Base-by-base conservation (phyloP, 2,797 vertebrate genomes). In the Benthosema pterotum region DNA sequence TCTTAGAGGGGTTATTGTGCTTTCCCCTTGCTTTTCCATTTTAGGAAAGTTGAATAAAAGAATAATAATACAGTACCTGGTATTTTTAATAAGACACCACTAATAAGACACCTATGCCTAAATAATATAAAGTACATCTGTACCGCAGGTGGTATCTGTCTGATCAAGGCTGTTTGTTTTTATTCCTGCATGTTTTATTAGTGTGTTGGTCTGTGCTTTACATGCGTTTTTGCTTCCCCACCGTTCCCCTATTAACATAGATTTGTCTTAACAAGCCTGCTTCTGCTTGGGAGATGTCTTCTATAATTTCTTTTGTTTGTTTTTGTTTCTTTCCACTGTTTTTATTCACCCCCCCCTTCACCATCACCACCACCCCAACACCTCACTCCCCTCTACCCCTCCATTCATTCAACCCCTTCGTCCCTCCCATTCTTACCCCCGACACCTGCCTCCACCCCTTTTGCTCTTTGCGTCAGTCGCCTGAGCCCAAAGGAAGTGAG, bases 401-500 rank as follows among this genome's bases (percentile, higher is more conserved):
- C 60, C 45, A 22, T 32, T 62, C 16, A 55, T 72, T 38, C 49
- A 46, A 14, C 59, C 47, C 32, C 18, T 45, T 58, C 1, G 45
- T 54, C 14, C 54, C 52, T 64, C 61, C 61, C 59, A 57, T 58
- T 25, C 63, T 48, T 13, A 43, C 22, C 42, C 52, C 65, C 12
- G 74, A 78, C 84, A 80, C 72, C 84, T 82, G 75, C 84, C 75
- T 79, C 67, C 72, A 77, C 60, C 54, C 60, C 56, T 82, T 85
- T 86, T 89, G 85, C 87, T 83, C 77, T 86, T 84, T 91, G 85
- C 83, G 76, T 89, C 94, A 95, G 94, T 95, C 91, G 17, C 92
- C 95, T 84, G 94, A 96, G 87, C 94, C 92, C 92, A 94, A 93
- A 90, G 94, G 94, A 92, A 94, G 94, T 90, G 95, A 96, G 90